These are phyloP conservation scores for Scaptomyza pallida DNA, from an alignment of 1,140 invertebrate genomes.

Conservation along the genomic window DNA sequence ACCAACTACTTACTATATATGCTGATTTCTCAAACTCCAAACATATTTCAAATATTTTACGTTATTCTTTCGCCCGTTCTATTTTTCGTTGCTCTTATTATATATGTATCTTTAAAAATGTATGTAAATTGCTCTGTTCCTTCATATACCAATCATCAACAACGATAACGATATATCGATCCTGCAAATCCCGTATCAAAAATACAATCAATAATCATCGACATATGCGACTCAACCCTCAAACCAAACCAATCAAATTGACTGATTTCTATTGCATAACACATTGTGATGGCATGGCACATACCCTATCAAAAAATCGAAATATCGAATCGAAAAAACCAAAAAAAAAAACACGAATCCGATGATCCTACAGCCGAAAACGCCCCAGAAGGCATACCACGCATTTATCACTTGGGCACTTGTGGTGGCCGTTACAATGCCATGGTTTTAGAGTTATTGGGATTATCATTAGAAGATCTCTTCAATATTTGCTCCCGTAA, in stretches of 20 bases:
- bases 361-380: conserved; percentile 68
- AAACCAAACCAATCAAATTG: conserved; percentile 34
- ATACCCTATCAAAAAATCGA: conserved; percentile 35
- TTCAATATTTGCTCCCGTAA: conserved; percentile 91
- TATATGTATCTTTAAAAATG: conserved; percentile 26
- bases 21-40: conserved; percentile 37
- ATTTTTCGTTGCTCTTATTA: conserved; percentile 55
- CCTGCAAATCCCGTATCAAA: neutral
- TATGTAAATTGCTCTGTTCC: conserved; percentile 55
- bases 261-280: conserved; percentile 56
- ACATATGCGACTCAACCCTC: conserved; percentile 31
- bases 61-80: conserved; percentile 44
- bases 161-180: conserved; percentile 40
- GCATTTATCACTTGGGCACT: conserved; percentile 94
- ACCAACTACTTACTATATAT: conserved; percentile 55
- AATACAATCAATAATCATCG: conserved; percentile 19
- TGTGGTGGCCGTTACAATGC: conserved; percentile 94
- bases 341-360: conserved; percentile 17
- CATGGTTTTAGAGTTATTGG: conserved; percentile 90
- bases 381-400: conserved; percentile 90
- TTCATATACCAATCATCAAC: conserved; percentile 49
- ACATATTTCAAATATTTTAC: conserved; percentile 29
- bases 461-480: conserved; percentile 91
- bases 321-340: conserved; percentile 23
- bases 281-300: conserved; percentile 65